Evolutionary conservation across 2,113 vertebrate genomes (phyloP).

Genomic region (Herpetotheres cachinnans): DNA sequence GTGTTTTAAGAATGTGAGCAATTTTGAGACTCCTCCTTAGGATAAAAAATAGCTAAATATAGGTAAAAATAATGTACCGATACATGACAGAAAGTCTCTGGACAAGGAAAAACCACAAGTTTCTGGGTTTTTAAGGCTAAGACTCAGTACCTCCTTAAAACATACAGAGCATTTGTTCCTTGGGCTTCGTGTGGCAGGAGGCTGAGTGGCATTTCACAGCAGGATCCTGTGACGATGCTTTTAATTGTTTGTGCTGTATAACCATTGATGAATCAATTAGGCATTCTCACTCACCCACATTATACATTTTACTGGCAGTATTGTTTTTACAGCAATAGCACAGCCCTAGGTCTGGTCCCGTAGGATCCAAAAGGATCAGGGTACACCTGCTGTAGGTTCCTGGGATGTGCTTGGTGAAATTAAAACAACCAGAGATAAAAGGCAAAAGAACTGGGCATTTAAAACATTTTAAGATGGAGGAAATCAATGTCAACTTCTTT

Average conservation of each 20-base stretch:
- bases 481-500: background rate
- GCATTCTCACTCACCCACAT: background rate
- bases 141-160: background rate
- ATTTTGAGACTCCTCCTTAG: background rate
- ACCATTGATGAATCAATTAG: background rate
- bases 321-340: background rate
- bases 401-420: background rate
- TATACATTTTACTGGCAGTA: background rate
- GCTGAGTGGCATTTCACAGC: background rate
- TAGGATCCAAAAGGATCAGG: background rate
- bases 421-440: background rate
- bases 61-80: background rate
- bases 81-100: background rate
- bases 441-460: background rate
- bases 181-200: background rate
- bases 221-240: background rate
- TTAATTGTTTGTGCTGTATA: background rate
- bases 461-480: background rate
- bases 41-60: background rate
- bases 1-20: background rate
- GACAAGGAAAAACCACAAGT: rapidly evolving
- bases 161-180: background rate
- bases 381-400: background rate
- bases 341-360: background rate
- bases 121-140: background rate